phyloP scores from a whole-genome alignment of 2,888 invertebrate species.

The Nyleta sp. region DNA sequence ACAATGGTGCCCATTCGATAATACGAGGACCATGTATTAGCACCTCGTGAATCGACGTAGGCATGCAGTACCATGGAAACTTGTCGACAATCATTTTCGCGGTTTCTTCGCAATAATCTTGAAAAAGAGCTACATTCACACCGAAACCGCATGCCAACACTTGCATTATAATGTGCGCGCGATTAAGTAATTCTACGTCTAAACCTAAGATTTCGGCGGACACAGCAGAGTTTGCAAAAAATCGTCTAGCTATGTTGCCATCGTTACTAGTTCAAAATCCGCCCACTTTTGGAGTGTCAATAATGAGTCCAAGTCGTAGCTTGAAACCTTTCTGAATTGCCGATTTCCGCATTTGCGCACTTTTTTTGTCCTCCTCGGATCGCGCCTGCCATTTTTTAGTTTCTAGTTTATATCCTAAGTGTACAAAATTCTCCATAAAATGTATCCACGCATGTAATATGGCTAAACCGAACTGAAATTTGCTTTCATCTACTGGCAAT shows the following conservation, averaged over 20 bases:
- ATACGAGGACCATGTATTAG: conserved; percentile 14
- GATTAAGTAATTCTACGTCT: conserved; percentile 1
- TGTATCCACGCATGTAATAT: conserved; percentile 56
- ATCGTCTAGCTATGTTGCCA: conserved; percentile 63
- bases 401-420: conserved; percentile 38
- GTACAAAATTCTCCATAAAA: conserved; percentile 50
- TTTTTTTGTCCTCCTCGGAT: conserved; percentile 30
- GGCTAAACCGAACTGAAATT: conserved; percentile 39
- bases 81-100: conserved; percentile 30
- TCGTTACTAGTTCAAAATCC: conserved; percentile 60
- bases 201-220: conserved; percentile 57
- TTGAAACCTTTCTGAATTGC: conserved; percentile 37
- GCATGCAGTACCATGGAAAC: conserved; percentile 29
- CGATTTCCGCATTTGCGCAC: conserved; percentile 6
- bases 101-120: conserved; percentile 42
- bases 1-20: conserved; percentile 61
- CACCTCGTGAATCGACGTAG: conserved; percentile 19
- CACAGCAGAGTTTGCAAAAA: conserved; percentile 52
- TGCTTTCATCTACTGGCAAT: conserved; percentile 32
- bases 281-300: conserved; percentile 57
- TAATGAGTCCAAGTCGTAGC: conserved; percentile 36
- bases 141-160: conserved; percentile 24
- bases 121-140: conserved; percentile 21
- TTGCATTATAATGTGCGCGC: conserved; percentile 28
- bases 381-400: conserved; percentile 51